These are phyloP conservation scores for Ormyrus pomaceus DNA, from an alignment of 2,888 invertebrate genomes.

Conservation along the genomic window DNA sequence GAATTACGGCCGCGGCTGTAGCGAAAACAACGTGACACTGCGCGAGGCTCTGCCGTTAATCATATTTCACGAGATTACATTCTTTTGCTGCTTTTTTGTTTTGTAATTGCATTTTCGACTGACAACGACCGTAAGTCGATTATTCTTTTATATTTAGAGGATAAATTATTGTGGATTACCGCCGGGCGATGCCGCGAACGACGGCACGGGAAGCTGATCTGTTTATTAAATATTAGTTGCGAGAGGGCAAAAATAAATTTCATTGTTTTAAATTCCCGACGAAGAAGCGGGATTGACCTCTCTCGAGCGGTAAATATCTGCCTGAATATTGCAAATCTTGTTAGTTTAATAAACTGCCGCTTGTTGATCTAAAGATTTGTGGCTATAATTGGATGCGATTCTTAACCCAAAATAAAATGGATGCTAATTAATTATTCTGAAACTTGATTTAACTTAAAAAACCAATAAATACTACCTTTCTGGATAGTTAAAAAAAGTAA, in stretches of 20 bases:
- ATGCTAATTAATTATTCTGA: too few species aligned
- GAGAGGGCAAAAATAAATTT: neutral
- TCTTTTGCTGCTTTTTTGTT: neutral
- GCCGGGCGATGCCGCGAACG: neutral
- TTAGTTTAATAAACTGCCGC: too few species aligned
- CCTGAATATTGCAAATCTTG: too few species aligned
- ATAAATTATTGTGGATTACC: neutral
- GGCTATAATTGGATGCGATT: too few species aligned
- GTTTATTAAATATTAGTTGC: neutral
- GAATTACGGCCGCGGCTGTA: neutral
- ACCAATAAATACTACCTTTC: too few species aligned
- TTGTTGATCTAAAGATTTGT: too few species aligned
- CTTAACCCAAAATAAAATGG: too few species aligned
- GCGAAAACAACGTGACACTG: neutral
- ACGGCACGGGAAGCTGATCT: too few species aligned
- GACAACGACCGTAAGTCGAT: constrained; percentile 8
- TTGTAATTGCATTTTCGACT: neutral
- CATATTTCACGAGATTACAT: neutral
- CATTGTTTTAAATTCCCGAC: neutral
- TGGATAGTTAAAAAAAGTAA: too few species aligned
- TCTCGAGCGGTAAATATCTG: too few species aligned
- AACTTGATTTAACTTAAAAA: too few species aligned
- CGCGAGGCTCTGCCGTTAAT: neutral
- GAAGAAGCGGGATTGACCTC: too few species aligned
- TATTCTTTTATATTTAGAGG: constrained; percentile 13